Evolutionary conservation across 2,888 invertebrate genomes (phyloP).

Genomic region (Drosophila infuscata): DNA sequence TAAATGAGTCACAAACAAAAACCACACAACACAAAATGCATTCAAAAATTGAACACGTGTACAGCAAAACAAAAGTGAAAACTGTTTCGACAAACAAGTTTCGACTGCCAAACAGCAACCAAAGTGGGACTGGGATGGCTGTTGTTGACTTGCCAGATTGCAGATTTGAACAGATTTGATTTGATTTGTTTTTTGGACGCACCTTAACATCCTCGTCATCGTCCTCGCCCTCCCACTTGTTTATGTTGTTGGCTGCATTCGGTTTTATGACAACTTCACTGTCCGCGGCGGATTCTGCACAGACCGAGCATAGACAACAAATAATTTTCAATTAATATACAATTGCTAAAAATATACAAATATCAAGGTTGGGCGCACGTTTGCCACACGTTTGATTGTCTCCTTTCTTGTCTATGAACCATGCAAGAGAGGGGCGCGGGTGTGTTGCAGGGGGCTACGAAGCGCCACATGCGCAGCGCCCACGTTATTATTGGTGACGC

Average conservation of each 20-base stretch:
- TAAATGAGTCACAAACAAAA: conserved; percentile 17
- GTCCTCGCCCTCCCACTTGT: conserved; percentile 96
- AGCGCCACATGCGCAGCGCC: conserved; percentile 71
- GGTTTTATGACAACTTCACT: conserved; percentile 90
- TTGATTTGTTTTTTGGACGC: conserved; percentile 31
- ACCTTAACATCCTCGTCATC: conserved; percentile 95
- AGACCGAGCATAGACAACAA: conserved; percentile 7
- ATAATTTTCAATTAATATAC: conserved; percentile 35
- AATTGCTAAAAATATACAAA: conserved; percentile 46
- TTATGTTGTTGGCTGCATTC: conserved; percentile 86
- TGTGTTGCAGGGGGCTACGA: conserved; percentile 13
- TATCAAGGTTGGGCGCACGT: conserved; percentile 50
- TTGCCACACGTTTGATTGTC: conserved; percentile 34
- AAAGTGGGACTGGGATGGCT: neutral
- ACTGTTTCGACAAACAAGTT: conserved; percentile 56
- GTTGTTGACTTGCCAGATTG: neutral
- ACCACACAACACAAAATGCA: conserved; percentile 15
- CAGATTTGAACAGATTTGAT: neutral
- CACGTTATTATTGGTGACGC: conserved; percentile 56
- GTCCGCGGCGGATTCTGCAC: conserved; percentile 83
- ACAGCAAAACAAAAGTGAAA: conserved; percentile 68
- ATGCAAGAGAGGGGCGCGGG: neutral
- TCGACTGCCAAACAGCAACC: conserved; percentile 27
- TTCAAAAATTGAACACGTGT: conserved; percentile 76
- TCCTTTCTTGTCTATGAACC: conserved; percentile 24